phyloP scores from a whole-genome alignment of 2,113 vertebrate genomes.

The Macaca nemestrina region DNA sequence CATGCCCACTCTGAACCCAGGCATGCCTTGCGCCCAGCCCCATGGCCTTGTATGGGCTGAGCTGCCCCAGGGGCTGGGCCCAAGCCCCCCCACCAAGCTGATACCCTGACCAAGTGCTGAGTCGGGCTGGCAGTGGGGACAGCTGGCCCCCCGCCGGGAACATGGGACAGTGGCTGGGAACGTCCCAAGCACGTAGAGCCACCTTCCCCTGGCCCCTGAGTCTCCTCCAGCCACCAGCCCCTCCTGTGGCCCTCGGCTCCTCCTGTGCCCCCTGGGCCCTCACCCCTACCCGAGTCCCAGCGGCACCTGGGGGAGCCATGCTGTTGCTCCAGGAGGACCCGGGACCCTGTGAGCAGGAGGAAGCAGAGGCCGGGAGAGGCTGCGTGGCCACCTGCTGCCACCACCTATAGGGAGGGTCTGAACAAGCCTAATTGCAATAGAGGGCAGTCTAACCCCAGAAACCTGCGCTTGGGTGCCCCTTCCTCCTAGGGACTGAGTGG shows the following conservation, averaged over 20 bases:
- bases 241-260: not conserved
- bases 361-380: not conserved
- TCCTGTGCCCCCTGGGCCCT: not conserved
- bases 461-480: not conserved
- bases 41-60: slow-evolving; percentile 74
- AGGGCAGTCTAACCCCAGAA: not conserved
- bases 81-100: not conserved
- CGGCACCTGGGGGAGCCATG: too few relatives aligned
- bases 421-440: not conserved
- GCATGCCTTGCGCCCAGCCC: slow-evolving; percentile 50
- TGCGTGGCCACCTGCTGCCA: not conserved
- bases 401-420: not conserved
- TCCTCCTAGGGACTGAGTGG: not conserved
- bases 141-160: slow-evolving; percentile 46
- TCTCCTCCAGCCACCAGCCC: not conserved
- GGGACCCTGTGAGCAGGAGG: not conserved
- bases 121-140: slow-evolving; percentile 18
- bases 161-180: not conserved
- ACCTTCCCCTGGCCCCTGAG: not conserved
- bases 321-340: fast-evolving
- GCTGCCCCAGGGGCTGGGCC: not conserved
- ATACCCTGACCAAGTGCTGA: slow-evolving; percentile 64
- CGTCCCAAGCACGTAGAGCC: not conserved
- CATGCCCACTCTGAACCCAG: slow-evolving; percentile 22
- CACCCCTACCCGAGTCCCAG: not conserved